Evolutionary conservation across 37 sponge, comb jelly and placozoan species (phyloP), one percentile per base, ranked within the genome.

Genomic region (Halichondria panicea): DNA sequence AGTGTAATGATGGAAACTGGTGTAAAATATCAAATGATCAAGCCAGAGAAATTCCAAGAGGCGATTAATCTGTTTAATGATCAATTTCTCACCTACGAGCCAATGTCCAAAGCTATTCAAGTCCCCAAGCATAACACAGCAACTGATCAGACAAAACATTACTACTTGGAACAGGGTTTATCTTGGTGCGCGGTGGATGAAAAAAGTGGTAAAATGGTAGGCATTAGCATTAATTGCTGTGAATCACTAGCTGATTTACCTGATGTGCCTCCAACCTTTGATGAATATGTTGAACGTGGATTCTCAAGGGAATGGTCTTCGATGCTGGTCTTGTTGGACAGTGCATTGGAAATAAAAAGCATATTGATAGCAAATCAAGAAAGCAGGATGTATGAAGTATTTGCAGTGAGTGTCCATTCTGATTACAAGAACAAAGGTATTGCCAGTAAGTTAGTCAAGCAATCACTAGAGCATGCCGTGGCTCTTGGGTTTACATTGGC

Each of bases 161-260:
- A 21, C 27, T 58, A 24, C 25, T 58, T 58, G 25, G 27, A 11
- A 58, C 27, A 58, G 8, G n/a, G n/a, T 21, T 21, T 58, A 21
- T 58, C 60, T 8, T 58, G 60, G 60, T 58, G 60, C n/a, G 60
- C 60, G n/a, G 60, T 58, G 60, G 60, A 58, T 21, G 25, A 21
- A 58, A 58, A n/a, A 25, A 58, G 25, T n/a, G 60, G 60, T n/a
- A 58, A 58, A 58, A 58, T 58, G 19, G 60, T 58, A 25, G 60
- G 60, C 25, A 7, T 58, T 12, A 58, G 60, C 7, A n/a, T 58
- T 7, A 58, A 6, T 11, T n/a, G n/a, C n/a, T 58, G 25, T n/a
- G 25, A n/a, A n/a, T n/a, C 27, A n/a, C 15, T 58, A 25, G 60
- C 6, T 24, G 60, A 58, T 7, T 6, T 27, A n/a, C 60, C 60